phyloP scores from a whole-genome alignment of 2,888 invertebrate species.

The Hofmannophila pseudospretella region DNA sequence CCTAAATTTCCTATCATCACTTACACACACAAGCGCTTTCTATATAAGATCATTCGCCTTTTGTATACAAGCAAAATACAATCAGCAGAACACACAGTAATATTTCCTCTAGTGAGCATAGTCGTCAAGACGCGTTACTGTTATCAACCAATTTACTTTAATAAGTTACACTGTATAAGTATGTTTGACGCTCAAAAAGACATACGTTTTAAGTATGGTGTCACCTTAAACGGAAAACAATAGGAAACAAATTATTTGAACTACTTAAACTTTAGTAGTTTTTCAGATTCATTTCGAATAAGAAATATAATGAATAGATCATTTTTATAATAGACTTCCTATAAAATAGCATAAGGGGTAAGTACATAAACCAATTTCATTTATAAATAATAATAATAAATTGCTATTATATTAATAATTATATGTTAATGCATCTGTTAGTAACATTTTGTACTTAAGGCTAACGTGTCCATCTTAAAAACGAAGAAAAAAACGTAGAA shows the following conservation, averaged over 20 bases:
- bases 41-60: too few relatives aligned
- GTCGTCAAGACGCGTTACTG: too few relatives aligned
- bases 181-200: too few relatives aligned
- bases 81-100: too few relatives aligned
- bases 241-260: slow-evolving; percentile 25
- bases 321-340: slow-evolving; percentile 37
- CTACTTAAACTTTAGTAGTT: slow-evolving; percentile 19
- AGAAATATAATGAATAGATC: slow-evolving; percentile 38
- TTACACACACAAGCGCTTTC: too few relatives aligned
- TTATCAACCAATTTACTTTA: too few relatives aligned
- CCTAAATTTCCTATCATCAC: too few relatives aligned
- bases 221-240: slow-evolving; percentile 9
- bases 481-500: slow-evolving; percentile 36
- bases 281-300: slow-evolving; percentile 44
- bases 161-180: too few relatives aligned
- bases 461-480: slow-evolving; percentile 50
- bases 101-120: too few relatives aligned
- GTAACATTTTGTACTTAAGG: slow-evolving; percentile 67
- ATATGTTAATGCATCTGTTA: slow-evolving; percentile 56
- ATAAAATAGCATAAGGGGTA: slow-evolving; percentile 46
- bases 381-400: slow-evolving; percentile 32
- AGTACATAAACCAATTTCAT: slow-evolving; percentile 70
- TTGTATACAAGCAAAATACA: too few relatives aligned
- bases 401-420: slow-evolving; percentile 31
- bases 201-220: too few relatives aligned